Percentiles rank a stretch among this genome's conserved stretches.
phyloP scores from a whole-genome alignment of 2,113 vertebrate genomes.

The Conger conger region DNA sequence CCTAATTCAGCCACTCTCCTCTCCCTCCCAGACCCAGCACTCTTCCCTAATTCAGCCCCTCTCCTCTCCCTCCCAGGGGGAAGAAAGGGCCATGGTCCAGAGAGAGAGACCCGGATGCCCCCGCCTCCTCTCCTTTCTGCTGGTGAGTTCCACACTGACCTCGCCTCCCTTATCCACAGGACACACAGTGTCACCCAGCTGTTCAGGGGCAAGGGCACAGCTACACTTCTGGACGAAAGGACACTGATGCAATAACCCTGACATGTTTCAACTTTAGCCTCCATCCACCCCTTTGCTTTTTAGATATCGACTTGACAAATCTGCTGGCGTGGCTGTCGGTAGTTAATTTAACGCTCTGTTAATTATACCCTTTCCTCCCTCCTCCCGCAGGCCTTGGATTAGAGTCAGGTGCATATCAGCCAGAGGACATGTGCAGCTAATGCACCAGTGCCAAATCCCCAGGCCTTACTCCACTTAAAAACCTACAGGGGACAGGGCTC shows the following conservation, averaged over 20 bases:
- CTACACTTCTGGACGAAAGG: not conserved
- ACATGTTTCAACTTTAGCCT: slow-evolving; percentile 7
- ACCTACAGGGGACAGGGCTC: not conserved
- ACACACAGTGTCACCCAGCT: not conserved
- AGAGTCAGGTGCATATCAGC: slow-evolving; percentile 20
- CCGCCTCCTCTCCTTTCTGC: slow-evolving; percentile 76
- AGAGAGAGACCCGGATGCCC: slow-evolving; percentile 64
- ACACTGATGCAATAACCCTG: not conserved
- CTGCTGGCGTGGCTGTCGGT: slow-evolving; percentile 40
- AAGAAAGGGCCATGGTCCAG: slow-evolving; percentile 74
- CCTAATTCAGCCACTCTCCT: slow-evolving; percentile 38
- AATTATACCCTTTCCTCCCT: slow-evolving; percentile 45
- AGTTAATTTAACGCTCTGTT: slow-evolving; percentile 29
- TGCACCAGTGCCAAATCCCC: not conserved
- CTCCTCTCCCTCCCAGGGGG: too few relatives aligned
- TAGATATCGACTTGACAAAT: slow-evolving; percentile 30
- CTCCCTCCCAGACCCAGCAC: too few relatives aligned
- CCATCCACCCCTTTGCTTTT: not conserved
- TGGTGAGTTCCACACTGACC: slow-evolving; percentile 72
- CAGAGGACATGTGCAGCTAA: not conserved
- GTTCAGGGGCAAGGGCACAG: not conserved
- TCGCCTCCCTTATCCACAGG: not conserved
- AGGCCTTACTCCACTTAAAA: not conserved
- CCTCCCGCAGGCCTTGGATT: slow-evolving; percentile 28
- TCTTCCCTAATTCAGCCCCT: too few relatives aligned